Base-by-base conservation (phyloP, 2,888 invertebrate species). In the Clanis bilineata region DNA sequence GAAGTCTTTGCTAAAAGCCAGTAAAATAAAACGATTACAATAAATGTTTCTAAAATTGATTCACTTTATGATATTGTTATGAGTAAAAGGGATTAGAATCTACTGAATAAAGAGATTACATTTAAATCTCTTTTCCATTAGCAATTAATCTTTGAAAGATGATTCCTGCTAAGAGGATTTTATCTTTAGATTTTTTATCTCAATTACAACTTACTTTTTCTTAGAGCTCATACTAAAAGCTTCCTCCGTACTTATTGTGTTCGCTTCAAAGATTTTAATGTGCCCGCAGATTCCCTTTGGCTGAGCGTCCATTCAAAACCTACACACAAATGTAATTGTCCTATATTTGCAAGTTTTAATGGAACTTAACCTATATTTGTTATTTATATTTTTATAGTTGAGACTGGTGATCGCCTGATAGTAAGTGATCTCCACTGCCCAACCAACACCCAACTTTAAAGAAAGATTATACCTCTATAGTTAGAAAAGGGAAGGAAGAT, bases 141-240 rank as follows among this genome's bases (percentile, higher is more conserved):
- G 68, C 71, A 71, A 76, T 76, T 78, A 80, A 77, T 79, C 71
- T 70, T 63, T 66, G 65, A 67, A 72, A 76, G 75, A 73, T 71
- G 72, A 73, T 74, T 70, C 68, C 69, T 36, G 36, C 10, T 9
- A 65, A 55, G 57, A 45, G 55, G 64, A 62, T 64, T 74, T 76
- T 68, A 71, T 71, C 68, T 74, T 72, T 67, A 67, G 66, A 71
- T 66, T 72, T 70, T 72, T 67, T 68, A 64, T 60, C 32, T 57
- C 36, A 56, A 56, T 57, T 57, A 61, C 15, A 43, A 36, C 55
- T 43, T 6, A 47, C 47, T 60, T 56, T 63, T 62, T 64, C 61
- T 63, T 63, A 62, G 54, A 62, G 62, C 63, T 63, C 58, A 43
- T 63, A 60, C 62, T 67, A 65, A 69, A 68, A 69, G 69, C 62